Base-by-base conservation (phyloP, 1,140 invertebrate genomes). In the Diplogasteroides magnus region DNA sequence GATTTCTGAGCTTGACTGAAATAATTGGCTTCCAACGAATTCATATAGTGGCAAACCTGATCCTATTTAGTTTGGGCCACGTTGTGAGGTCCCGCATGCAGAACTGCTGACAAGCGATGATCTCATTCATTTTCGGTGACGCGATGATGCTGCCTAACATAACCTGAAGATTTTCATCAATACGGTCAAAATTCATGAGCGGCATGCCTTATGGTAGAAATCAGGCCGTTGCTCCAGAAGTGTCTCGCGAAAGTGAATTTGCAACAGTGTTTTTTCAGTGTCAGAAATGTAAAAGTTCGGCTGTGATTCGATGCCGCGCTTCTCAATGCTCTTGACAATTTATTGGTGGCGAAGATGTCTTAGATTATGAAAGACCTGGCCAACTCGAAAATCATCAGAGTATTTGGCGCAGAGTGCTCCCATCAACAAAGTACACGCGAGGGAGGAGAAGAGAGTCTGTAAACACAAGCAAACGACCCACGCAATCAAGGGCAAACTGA, bases 111-210 rank as follows among this genome's bases (percentile, higher is more conserved):
- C 79, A 82, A 11, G 77, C 77, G 27, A 78, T 78, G n/a, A 78
- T 82, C 67, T 78, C 77, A 65, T 78, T 78, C 3, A 78, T 57
- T 61, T 78, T 78, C 19, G 79, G 79, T 56, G 73, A 77, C 3
- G 77, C 80, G 58, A 82, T 75, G 55, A 28, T 48, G 37, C 37
- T 6, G 37, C 6, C 6, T 19, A 48, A 19, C 37, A 48, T 48
- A 11, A 19, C 19, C 37, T 48, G 37, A 48, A 48, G 37, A 48
- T 48, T 11, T 6, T 48, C 19, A 48, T 48, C 37, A 48, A 48
- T 48, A 6, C 6, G 37, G 19, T 48, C 6, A 6, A 19, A 48
- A 48, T 48, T 48, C 6, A 11, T 48, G 19, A 11, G 6, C 19
- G 37, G 6, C 37, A 48, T 48, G 19, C 37, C 19, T 48, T 48